A percentile compares a stretch with the other conserved stretches of the same genome.
These are phyloP conservation scores for Sebastes hubbsi DNA, from an alignment of 2,797 vertebrate species.

Conservation along the genomic window DNA sequence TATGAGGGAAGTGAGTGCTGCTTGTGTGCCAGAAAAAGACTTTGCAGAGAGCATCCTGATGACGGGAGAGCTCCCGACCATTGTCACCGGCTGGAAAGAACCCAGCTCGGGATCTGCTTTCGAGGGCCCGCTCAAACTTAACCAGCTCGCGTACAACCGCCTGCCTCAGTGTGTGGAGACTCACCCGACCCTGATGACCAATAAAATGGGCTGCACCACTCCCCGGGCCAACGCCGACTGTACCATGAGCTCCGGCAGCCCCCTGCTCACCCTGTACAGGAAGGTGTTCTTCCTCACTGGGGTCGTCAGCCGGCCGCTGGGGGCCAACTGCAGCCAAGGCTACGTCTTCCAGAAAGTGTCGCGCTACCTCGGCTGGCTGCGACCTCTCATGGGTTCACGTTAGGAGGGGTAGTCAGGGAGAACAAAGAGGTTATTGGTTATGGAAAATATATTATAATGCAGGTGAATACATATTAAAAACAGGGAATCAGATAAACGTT, in stretches of 20 bases:
- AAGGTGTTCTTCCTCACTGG: conserved; percentile 83
- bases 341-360: conserved; percentile 85
- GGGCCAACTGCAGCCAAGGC: conserved; percentile 72
- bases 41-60: conserved; percentile 80
- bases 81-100: conserved; percentile 79
- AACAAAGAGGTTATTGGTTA: not conserved
- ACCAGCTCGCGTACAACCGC: conserved; percentile 70
- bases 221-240: conserved; percentile 73
- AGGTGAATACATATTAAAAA: conserved; percentile 23
- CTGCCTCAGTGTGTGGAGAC: conserved; percentile 69
- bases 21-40: conserved; percentile 81
- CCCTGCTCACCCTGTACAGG: conserved; percentile 78
- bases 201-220: conserved; percentile 82
- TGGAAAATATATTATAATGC: not conserved
- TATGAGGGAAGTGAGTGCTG: conserved; percentile 48
- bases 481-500: conserved; percentile 21
- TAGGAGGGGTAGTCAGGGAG: conserved; percentile 24
- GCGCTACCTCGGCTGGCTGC: conserved; percentile 78
- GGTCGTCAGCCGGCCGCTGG: conserved; percentile 69
- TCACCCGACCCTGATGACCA: conserved; percentile 73
- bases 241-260: conserved; percentile 76
- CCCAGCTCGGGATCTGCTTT: not conserved
- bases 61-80: conserved; percentile 42
- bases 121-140: conserved; percentile 66
- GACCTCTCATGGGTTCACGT: conserved; percentile 54